phyloP scores from a whole-genome alignment of 1,140 invertebrate species.

The Drosophila mojavensis region DNA sequence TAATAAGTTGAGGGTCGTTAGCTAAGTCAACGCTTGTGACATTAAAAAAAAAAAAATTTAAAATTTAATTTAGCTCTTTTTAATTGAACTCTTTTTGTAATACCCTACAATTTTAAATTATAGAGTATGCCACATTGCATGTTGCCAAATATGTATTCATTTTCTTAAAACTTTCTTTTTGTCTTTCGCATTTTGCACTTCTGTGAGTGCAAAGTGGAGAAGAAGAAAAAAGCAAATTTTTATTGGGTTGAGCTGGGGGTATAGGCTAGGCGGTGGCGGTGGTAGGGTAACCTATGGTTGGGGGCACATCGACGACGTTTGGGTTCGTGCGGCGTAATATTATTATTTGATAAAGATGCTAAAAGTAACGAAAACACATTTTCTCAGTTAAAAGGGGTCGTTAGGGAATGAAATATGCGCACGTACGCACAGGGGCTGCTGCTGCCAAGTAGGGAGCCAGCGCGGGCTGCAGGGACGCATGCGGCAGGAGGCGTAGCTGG shows the following conservation, averaged over 20 bases:
- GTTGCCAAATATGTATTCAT: conserved; percentile 19
- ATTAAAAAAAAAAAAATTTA: no score
- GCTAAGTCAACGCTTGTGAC: neutral
- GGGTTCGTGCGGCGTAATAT: conserved; percentile 81
- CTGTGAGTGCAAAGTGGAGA: conserved; percentile 53
- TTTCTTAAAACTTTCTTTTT: conserved; percentile 46
- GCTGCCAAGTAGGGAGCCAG: conserved; percentile 27
- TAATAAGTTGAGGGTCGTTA: neutral
- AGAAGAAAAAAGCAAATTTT: conserved; percentile 46
- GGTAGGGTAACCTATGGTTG: neutral
- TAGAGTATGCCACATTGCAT: conserved; percentile 21
- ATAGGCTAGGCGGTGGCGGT: neutral
- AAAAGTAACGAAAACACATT: conserved; percentile 84
- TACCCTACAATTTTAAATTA: neutral
- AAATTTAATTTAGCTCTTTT: no score
- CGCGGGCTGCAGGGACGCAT: neutral
- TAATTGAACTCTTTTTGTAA: neutral
- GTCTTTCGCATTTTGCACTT: conserved; percentile 57
- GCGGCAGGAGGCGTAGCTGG: neutral
- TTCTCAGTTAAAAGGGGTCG: conserved; percentile 84
- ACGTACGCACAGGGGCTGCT: conserved; percentile 74
- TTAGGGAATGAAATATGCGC: conserved; percentile 84
- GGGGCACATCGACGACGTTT: conserved; percentile 70
- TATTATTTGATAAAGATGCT: conserved; percentile 84
- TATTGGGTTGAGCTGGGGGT: conserved; percentile 8